phyloP scores from a whole-genome alignment of 1,140 invertebrate species.

The Pogonomyrmex barbatus region DNA sequence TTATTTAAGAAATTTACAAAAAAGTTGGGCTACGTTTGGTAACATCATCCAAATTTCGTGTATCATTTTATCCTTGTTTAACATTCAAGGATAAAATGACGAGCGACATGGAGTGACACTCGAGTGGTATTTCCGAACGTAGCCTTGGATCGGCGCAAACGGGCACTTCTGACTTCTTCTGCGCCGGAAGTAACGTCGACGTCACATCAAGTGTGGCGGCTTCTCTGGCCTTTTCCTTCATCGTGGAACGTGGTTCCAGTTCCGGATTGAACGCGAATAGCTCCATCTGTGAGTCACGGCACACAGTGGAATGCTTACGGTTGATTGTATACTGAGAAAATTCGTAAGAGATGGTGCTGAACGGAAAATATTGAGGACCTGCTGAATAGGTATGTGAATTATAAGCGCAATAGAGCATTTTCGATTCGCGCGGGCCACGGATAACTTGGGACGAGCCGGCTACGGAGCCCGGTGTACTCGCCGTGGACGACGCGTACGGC shows the following conservation, averaged over 20 bases:
- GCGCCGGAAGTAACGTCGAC: not conserved
- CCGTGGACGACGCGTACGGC: not conserved
- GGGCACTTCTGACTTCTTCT: not conserved
- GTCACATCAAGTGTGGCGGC: not conserved
- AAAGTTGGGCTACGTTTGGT: no score
- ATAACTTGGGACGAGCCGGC: no score
- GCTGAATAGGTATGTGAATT: slow-evolving; percentile 73
- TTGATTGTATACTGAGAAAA: slow-evolving; percentile 71
- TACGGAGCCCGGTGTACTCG: not conserved
- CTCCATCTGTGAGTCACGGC: slow-evolving; percentile 73
- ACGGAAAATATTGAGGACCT: slow-evolving; percentile 70
- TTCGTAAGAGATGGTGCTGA: slow-evolving; percentile 78
- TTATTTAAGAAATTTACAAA: no score
- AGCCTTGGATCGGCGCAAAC: no score
- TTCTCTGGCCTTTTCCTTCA: no score
- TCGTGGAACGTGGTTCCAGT: not conserved
- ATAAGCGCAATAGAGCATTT: slow-evolving; percentile 60
- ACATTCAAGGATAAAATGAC: no score
- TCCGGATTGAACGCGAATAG: slow-evolving; percentile 51
- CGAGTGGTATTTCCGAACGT: no score
- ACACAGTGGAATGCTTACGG: slow-evolving; percentile 69
- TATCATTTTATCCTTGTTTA: no score
- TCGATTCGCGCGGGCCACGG: slow-evolving; percentile 54
- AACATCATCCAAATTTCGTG: no score
- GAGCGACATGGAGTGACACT: no score